Percentiles rank a stretch among this genome's conserved stretches.
Evolutionary conservation across 1,140 invertebrate genomes (phyloP).

Genomic region (Eriocheir sinensis): DNA sequence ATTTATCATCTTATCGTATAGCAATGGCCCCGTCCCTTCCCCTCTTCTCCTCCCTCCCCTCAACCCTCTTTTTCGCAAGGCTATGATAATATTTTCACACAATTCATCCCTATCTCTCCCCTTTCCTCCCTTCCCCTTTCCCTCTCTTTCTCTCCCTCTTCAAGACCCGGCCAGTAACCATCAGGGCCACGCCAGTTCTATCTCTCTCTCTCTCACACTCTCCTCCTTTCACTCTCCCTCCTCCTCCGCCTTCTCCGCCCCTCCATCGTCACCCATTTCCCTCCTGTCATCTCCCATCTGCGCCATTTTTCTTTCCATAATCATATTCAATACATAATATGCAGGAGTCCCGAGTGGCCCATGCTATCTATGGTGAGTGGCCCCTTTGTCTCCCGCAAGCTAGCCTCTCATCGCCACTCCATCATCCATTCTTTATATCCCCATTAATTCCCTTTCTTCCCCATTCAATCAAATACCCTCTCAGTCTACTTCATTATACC

Average conservation of each 20-base stretch:
- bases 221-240: background rate
- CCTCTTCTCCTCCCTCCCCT: background rate
- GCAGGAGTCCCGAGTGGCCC: background rate
- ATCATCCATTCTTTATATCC: too few relatives aligned
- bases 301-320: slow-evolving; percentile 9
- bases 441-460: too few relatives aligned
- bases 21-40: background rate
- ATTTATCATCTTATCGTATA: slow-evolving; percentile 16
- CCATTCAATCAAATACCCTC: too few relatives aligned
- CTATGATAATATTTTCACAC: slow-evolving; percentile 61
- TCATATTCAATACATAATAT: slow-evolving; percentile 27
- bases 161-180: background rate
- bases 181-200: background rate
- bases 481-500: too few relatives aligned
- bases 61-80: background rate
- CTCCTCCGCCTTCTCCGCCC: background rate
- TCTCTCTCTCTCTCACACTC: background rate
- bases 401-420: too few relatives aligned
- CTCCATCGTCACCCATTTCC: background rate
- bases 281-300: slow-evolving; percentile 4
- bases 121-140: background rate
- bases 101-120: slow-evolving; percentile 41
- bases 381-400: too few relatives aligned
- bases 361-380: background rate
- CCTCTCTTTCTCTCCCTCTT: background rate